Base-by-base conservation (phyloP, 92 coral and sea anemone species). In the Plumapathes pennacea region DNA sequence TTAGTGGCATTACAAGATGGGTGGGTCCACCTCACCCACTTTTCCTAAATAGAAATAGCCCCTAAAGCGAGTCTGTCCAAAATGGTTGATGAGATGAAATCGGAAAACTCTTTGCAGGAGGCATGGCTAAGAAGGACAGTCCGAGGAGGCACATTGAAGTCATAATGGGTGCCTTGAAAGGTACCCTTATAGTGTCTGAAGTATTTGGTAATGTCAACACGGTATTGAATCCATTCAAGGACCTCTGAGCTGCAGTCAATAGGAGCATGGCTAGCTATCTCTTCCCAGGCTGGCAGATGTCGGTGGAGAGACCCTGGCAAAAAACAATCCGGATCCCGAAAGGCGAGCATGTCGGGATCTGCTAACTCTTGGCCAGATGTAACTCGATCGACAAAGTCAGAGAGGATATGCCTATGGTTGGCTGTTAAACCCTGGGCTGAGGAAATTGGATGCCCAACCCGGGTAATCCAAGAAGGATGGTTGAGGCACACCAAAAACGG, bases 231-330 rank as follows among this genome's bases (percentile, higher is more conserved):
- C 75, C 76, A 65, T 28, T 41, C 49, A 12, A 69, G 57, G 17
- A 71, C 68, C 25, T 46, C 64, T 10, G 31, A 39, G n/a, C 41
- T 64, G 11, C 32, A 10, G 20, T 17, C 21, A 27, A 58, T 41
- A 32, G 37, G 67, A 4, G 48, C 24, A 24, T 7, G 2, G 2
- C 2, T 22, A 2, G 42, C 50, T 24, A 64, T 47, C 19, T 46
- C 11, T 31, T 5, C 13, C 82, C 82, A 74, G 1, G 13, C 32
- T 10, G 18, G 17, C 3, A 8, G 32, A 36, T 58, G 69, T 14
- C 26, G 19, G 12, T 76, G 81, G 31, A 74, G 47, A 48, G 63
- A 61, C 12, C 74, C 74, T 0, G 67, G 66, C 4, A 56, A 30
- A 23, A 69, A 69, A 57, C 38, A 20, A 12, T 32, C 29, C 19